Evolutionary conservation across 2,797 vertebrate genomes (phyloP).

Genomic region (Spatula versicolor): DNA sequence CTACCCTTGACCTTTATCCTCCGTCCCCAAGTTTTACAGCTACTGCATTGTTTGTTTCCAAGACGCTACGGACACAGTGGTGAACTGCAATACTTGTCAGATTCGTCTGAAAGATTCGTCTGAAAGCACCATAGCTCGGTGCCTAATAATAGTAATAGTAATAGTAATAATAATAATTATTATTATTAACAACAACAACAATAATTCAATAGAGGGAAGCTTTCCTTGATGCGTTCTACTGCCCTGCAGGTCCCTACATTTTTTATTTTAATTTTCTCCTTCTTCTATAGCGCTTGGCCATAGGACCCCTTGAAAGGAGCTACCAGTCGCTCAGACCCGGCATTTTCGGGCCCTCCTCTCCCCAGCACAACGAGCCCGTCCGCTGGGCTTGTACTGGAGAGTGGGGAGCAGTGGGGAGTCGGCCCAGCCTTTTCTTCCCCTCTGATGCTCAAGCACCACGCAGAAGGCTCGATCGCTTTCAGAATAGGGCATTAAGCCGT

Average conservation of each 20-base stretch:
- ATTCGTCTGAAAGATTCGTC: not conserved
- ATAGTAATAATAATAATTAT: too few species aligned
- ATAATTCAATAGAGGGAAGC: not conserved
- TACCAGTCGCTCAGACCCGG: rapidly evolving
- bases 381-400: not conserved
- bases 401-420: not conserved
- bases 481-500: rapidly evolving
- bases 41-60: not conserved
- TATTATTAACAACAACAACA: too few species aligned
- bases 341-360: not conserved
- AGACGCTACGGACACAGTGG: not conserved
- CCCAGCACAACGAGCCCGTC: rapidly evolving
- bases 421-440: not conserved
- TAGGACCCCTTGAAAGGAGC: not conserved
- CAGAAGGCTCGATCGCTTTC: not conserved
- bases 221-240: not conserved
- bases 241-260: not conserved
- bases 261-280: not conserved
- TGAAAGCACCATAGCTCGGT: rapidly evolving
- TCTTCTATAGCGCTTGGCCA: not conserved
- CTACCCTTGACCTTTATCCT: conserved; percentile 9
- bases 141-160: too few species aligned
- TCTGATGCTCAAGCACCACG: rapidly evolving
- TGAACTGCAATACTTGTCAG: not conserved
- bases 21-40: not conserved